Base-by-base conservation (phyloP, 2,888 invertebrate species). In the Eilema caniola region DNA sequence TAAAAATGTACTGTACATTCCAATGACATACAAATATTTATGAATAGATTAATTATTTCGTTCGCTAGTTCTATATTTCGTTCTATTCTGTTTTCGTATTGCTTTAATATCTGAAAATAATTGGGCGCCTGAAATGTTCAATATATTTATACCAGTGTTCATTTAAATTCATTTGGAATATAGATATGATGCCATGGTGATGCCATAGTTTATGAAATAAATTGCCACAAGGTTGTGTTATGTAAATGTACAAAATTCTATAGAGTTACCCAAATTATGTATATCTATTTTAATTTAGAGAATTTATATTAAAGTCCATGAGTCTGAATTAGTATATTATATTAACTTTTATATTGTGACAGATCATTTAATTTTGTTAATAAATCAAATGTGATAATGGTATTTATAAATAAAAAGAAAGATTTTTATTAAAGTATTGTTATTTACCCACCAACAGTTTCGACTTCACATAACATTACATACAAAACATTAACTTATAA, bases 141-240 rank as follows among this genome's bases (percentile, higher is more conserved):
- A 86, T 77, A 72, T 73, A 71, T 81, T 81, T 77, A 70, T 74
- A 75, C 74, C 76, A 79, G 72, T 76, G 67, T 68, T 72, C 41
- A 63, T 69, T 62, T 73, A 60, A 56, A 60, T 28, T 65, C 61
- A 66, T 78, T 76, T 78, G 76, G 79, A 77, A 68, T 62, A 28
- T 71, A 62, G 60, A 73, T 68, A 76, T 59, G n/a, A 61, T 77
- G 90, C 86, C 90, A 89, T 88, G 83, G 75, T 84, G 86, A 92
- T 92, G 93, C 93, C 93, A 94, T 93, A 91, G 82, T 84, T 88
- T 86, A 88, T 81, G 82, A 86, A 88, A 81, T 81, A 82, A 87
- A 91, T 92, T 94, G 94, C 94, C 93, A 92, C 90, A 81, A 85
- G 93, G 94, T 94, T 94, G 94, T 95, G 93, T 94, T 93, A 89